A percentile compares a stretch with the other conserved stretches of the same genome.
phyloP scores from a whole-genome alignment of 2,113 vertebrate genomes.

The Sterna hirundo region DNA sequence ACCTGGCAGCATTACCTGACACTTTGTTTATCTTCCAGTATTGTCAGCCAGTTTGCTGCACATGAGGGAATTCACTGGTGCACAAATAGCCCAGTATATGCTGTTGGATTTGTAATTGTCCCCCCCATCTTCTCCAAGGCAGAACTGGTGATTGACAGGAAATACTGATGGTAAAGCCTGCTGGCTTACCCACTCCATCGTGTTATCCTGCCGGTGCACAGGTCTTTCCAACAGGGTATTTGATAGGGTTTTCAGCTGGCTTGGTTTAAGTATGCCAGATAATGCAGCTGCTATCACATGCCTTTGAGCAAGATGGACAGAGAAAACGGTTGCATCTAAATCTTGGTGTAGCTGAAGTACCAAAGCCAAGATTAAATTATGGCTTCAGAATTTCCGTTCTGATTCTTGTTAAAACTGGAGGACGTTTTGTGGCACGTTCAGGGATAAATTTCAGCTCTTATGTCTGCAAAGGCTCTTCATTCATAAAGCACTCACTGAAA shows the following conservation, averaged over 20 bases:
- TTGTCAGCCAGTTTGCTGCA: neutral
- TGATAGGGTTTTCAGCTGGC: neutral
- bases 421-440: neutral
- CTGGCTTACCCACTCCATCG: neutral
- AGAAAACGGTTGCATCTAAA: neutral
- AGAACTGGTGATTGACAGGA: neutral
- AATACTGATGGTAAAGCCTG: neutral
- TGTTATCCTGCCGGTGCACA: neutral
- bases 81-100: neutral
- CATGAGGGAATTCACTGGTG: neutral
- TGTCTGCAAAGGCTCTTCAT: neutral
- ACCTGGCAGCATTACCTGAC: neutral
- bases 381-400: neutral
- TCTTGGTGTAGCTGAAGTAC: neutral
- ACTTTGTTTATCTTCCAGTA: neutral
- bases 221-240: neutral
- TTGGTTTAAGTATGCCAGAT: neutral
- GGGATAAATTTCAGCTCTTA: neutral
- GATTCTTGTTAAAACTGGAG: neutral
- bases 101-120: neutral
- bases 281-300: neutral
- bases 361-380: neutral
- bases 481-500: neutral
- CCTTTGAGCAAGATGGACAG: neutral
- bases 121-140: neutral